Evolutionary conservation across 1,140 invertebrate species (phyloP), one percentile per base, ranked within the genome.

Genomic region (Arctopsyche grandis): DNA sequence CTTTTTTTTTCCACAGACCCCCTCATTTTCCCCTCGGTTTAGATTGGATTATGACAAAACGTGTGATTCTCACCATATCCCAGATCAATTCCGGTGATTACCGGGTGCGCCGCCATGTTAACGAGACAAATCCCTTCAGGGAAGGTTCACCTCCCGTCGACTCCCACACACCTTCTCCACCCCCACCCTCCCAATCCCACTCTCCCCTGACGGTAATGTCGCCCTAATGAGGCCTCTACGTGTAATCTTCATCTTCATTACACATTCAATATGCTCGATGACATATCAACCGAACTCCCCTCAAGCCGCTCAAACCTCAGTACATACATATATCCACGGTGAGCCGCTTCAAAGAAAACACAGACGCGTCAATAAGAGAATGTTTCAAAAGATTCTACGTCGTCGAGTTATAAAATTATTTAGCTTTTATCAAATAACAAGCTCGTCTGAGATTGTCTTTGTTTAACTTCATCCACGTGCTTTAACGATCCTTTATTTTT

Each of bases 231-330:
- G 74, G 26, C 43, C 21, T 10, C 26, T 58, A 19, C 74, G 29
- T 76, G 74, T 76, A 76, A 76, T 76, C 56, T 76, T 76, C 74
- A 24, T 63, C 74, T 76, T 76, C 74, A 76, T 76, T 76, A 76
- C 56, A 63, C 74, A 76, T 76, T 76, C 74, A 76, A 58, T 58
- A 46, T 21, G 69, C 38, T 46, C 69, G 69, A 71, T 48, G 38
- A 38, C 38, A 24, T 38, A 38, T 71, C 63, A 66, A 66, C 63
- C 63, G 63, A 66, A 26, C 7, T 1, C 22, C 24, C 16, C 12
- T 26, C 9, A 19, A 12, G 63, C 22, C 22, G 63, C 24, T 52
- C 16, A 12, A 52, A 12, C 16, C 10, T 52, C 3, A 52, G 29
- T 38, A 38, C 7, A 7, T 38, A 38, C 29, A 7, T 38, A 38